phyloP scores from a whole-genome alignment of 2,888 invertebrate genomes.

The Apodemia hepburni region DNA sequence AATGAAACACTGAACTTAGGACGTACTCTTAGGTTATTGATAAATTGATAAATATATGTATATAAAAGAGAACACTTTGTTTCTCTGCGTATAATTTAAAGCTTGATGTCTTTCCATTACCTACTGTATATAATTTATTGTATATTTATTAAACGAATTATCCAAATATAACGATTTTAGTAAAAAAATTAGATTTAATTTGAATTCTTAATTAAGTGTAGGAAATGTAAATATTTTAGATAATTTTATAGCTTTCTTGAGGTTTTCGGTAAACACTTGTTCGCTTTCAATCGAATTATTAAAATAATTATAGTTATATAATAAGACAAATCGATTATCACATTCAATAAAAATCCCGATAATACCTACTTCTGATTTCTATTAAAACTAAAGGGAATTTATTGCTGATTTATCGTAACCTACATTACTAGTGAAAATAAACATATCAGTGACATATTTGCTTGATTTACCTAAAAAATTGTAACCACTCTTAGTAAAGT shows the following conservation, averaged over 20 bases:
- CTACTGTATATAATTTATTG: conserved; percentile 54
- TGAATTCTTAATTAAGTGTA: conserved; percentile 35
- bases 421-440: too few relatives aligned
- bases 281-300: conserved; percentile 24
- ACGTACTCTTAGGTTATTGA: not conserved
- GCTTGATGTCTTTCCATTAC: conserved; percentile 72
- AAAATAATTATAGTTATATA: not conserved
- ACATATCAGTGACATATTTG: too few relatives aligned
- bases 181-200: conserved; percentile 50
- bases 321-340: too few relatives aligned
- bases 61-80: not conserved
- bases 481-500: too few relatives aligned
- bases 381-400: too few relatives aligned
- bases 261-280: conserved; percentile 37
- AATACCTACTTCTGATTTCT: too few relatives aligned
- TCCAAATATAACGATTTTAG: conserved; percentile 60
- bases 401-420: too few relatives aligned
- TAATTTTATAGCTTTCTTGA: conserved; percentile 28
- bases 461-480: too few relatives aligned
- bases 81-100: conserved; percentile 19
- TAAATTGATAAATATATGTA: not conserved
- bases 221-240: conserved; percentile 37
- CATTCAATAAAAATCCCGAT: too few relatives aligned
- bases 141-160: conserved; percentile 51
- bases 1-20: not conserved